Base-by-base conservation (phyloP, 1,140 invertebrate genomes). In the Ceratoteleas bidentatus region DNA sequence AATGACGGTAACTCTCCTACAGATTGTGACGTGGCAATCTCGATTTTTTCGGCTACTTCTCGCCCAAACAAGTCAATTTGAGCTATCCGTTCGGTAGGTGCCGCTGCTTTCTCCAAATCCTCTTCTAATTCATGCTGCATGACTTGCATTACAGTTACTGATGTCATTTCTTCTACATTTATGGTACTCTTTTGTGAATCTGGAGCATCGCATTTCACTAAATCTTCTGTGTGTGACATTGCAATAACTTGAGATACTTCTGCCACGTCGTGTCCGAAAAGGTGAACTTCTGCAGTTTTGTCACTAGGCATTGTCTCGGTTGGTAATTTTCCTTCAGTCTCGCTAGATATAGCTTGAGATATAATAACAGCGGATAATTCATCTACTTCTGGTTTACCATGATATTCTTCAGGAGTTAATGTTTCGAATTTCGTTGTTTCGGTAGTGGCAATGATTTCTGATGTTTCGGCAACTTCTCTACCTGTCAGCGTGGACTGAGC, bases 71-170 rank as follows among this genome's bases (percentile, higher is more conserved):
- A 16, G 15, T 85, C 62, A n/a, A 86, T n/a, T 32, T 75, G 52
- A 9, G 88, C 89, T 50, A 24, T 80, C 34, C 82, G 83, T 24
- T 87, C 45, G 10, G 69, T 79, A 0, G 86, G 84, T 36, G 80
- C 79, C 53, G 85, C 73, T 10, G 57, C 7, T 13, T 47, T 54
- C 38, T 57, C 49, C 6, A 89, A 65, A 6, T 66, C 61, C n/a
- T 82, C 78, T 74, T 92, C 91, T 14, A 83, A 79, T 62, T 92
- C 90, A 56, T 73, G 86, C 0, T 85, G 81, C 8, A 88, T 16
- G 3, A 88, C 58, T 81, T 92, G 85, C 0, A 88, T 87, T 52
- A 91, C 62, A 7, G 85, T 85, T n/a, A 91, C 6, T 0, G 89
- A 86, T 6, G 76, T 56, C 15, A 88, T 61, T 70, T 89, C 87